Conservation (phyloP, 2,888 invertebrate genomes). For the Sarcophaga subvicina region DNA sequence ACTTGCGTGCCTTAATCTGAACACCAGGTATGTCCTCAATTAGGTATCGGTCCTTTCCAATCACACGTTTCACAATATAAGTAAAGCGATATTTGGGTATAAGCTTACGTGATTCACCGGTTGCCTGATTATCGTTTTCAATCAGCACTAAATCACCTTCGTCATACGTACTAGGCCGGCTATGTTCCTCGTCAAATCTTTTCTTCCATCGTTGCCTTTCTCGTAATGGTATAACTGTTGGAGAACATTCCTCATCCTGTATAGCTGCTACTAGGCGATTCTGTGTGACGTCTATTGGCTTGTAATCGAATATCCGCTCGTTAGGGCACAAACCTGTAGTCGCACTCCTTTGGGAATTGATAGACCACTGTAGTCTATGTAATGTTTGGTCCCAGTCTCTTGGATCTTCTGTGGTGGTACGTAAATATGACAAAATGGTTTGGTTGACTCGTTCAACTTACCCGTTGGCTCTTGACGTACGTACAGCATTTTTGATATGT, state of each 20-base stretch:
- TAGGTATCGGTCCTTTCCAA: conserved; percentile 65
- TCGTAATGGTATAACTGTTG: conserved; percentile 2
- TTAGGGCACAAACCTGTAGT: conserved; percentile 46
- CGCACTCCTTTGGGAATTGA: conserved; percentile 39
- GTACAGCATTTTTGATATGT: conserved; percentile 49
- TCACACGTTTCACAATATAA: conserved; percentile 29
- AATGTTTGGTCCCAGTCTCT: conserved; percentile 14
- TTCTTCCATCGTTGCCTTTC: conserved; percentile 26
- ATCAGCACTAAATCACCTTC: conserved; percentile 53
- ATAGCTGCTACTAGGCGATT: conserved; percentile 53
- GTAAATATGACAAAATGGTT: conserved; percentile 35
- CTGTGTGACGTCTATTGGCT: conserved; percentile 39
- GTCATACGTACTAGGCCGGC: conserved; percentile 7
- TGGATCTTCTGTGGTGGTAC: conserved; percentile 13
- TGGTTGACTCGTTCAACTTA: conserved; percentile 56
- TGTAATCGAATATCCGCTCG: conserved; percentile 49
- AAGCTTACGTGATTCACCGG: conserved; percentile 66
- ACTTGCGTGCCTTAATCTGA: conserved; percentile 49
- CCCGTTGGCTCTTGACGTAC: conserved; percentile 56
- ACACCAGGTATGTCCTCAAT: conserved; percentile 63
- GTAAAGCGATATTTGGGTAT: conserved; percentile 29
- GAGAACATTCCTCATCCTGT: background rate
- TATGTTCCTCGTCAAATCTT: background rate
- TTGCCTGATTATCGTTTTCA: conserved; percentile 56
- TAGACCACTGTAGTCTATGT: conserved; percentile 16